Percentiles rank a stretch among this genome's conserved stretches.
Conservation (phyloP, 2,113 vertebrate genomes). For the Oryctolagus cuniculus region mOryCun1.1 NC_091445.1:84662001-84662500, state of each 20-base stretch:
- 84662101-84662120: not conserved
- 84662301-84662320: not conserved
- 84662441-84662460: not conserved
- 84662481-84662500: not conserved
- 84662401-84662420: not conserved
- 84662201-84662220: not conserved
- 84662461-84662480: not conserved
- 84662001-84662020: not conserved
- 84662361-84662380: not conserved
- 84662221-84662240: not conserved
- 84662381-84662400: not conserved
- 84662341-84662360: not conserved
- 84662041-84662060: not conserved
- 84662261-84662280: not conserved
- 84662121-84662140: not conserved
- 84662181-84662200: not conserved
- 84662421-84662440: conserved; percentile 11
- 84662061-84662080: not conserved
- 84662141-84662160: not conserved
- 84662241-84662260: not conserved
- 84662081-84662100: not conserved
- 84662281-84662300: not conserved
- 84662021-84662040: not conserved
- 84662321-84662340: not conserved
- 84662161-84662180: not conserved